A percentile compares a stretch with the other conserved stretches of the same genome.
phyloP scores from a whole-genome alignment of 2,888 invertebrate genomes.

The Tolmerus cingulatus region DNA sequence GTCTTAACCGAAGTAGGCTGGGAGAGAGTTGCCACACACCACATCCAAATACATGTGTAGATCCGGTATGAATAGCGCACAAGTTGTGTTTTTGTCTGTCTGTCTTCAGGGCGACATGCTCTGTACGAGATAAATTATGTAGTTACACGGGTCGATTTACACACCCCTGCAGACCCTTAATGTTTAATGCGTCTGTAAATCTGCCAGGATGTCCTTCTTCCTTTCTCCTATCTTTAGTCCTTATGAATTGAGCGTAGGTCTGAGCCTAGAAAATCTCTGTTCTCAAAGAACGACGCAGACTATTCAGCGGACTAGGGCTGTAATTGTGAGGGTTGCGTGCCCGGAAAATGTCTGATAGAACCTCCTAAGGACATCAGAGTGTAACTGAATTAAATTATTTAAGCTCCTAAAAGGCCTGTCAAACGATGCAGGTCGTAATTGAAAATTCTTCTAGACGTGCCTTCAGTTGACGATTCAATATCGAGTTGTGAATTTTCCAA shows the following conservation, averaged over 20 bases:
- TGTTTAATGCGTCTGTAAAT: not conserved
- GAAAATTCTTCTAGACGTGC: not conserved
- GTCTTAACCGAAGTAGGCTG: not conserved
- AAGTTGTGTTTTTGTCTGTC: not conserved
- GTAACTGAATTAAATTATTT: not conserved
- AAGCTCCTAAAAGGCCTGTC: not conserved
- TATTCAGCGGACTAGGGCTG: not conserved
- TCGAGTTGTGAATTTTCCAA: not conserved
- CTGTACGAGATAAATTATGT: not conserved
- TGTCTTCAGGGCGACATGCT: not conserved
- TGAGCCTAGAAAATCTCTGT: not conserved
- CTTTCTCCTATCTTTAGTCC: not conserved
- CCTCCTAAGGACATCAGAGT: not conserved
- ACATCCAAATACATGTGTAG: not conserved
- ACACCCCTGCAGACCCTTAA: not conserved
- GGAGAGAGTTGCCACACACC: not conserved
- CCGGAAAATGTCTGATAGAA: not conserved
- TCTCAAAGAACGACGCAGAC: not conserved
- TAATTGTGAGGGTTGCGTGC: not conserved
- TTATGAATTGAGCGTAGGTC: not conserved
- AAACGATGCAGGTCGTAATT: not conserved
- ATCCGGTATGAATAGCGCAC: not conserved
- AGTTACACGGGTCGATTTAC: not conserved
- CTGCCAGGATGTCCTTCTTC: not conserved
- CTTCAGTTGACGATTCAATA: not conserved